Conservation (phyloP, 2,113 vertebrate genomes). For the Sialia sialis region DNA sequence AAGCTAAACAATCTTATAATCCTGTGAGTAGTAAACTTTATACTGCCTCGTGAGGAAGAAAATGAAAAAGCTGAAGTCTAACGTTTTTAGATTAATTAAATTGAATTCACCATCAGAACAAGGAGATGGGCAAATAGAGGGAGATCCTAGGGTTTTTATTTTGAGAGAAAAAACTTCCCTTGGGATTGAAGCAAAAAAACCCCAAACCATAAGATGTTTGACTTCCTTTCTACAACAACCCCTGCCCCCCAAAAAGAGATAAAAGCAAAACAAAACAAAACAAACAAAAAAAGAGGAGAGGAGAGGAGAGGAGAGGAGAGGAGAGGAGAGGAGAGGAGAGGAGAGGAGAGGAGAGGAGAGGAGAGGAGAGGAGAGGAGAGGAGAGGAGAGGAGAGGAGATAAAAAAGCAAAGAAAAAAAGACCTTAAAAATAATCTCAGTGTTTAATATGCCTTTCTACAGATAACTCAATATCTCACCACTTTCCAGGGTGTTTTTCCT, state of each 20-base stretch:
- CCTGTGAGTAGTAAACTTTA: neutral
- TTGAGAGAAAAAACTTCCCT: neutral
- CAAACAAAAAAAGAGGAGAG: neutral
- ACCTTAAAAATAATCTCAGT: accelerated
- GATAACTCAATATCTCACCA: neutral
- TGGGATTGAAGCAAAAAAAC: neutral
- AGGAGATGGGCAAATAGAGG: neutral
- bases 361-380: too few species aligned
- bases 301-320: too few species aligned
- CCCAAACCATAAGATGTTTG: neutral
- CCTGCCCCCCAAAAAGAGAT: neutral
- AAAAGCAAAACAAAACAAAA: neutral
- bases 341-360: too few species aligned
- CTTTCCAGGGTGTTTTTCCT: neutral
- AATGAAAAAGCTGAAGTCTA: neutral
- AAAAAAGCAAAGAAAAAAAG: neutral
- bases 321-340: too few species aligned
- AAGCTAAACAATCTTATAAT: neutral
- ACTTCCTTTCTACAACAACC: accelerated
- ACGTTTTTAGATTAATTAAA: neutral
- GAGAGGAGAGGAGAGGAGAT: too few species aligned
- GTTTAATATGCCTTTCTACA: neutral
- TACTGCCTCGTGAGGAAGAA: neutral
- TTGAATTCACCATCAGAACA: neutral
- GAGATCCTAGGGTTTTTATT: neutral